A percentile compares a stretch with the other conserved stretches of the same genome.
These are phyloP conservation scores for Laticauda laticaudata DNA, from an alignment of 2,113 vertebrate genomes.

Conservation along the genomic window DNA sequence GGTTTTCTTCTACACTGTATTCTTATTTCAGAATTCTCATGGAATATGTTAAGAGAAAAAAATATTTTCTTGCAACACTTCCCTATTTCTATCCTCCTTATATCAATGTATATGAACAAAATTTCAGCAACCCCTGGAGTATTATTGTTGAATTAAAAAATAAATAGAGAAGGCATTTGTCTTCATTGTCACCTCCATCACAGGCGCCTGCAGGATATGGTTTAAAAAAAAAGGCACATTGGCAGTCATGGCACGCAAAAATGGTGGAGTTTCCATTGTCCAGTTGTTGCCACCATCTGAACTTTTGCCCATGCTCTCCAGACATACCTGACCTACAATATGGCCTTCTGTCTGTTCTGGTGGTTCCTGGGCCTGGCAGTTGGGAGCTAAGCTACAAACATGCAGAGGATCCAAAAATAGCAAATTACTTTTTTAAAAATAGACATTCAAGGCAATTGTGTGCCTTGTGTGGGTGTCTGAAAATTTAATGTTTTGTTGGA, in stretches of 20 bases:
- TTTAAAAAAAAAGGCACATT: background rate
- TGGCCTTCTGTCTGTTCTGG: background rate
- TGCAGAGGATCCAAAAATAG: conserved; percentile 18
- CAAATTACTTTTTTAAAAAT: background rate
- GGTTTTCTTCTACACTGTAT: background rate
- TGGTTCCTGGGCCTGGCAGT: background rate
- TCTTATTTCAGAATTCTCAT: background rate
- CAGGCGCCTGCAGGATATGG: background rate
- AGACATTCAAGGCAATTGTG: background rate
- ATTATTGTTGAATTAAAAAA: background rate
- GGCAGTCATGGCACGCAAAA: background rate
- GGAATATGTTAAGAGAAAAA: background rate
- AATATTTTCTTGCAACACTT: background rate
- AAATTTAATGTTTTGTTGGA: background rate
- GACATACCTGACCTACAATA: background rate
- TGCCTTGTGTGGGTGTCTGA: background rate
- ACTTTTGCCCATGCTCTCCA: background rate
- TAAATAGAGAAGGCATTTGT: background rate
- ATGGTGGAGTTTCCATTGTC: background rate
- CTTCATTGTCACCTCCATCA: background rate
- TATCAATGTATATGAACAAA: background rate
- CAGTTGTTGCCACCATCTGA: background rate
- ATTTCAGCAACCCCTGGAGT: background rate
- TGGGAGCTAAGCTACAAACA: background rate
- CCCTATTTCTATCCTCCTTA: background rate